Conservation (phyloP, 2,888 invertebrate species). For the Amiota minor region DNA sequence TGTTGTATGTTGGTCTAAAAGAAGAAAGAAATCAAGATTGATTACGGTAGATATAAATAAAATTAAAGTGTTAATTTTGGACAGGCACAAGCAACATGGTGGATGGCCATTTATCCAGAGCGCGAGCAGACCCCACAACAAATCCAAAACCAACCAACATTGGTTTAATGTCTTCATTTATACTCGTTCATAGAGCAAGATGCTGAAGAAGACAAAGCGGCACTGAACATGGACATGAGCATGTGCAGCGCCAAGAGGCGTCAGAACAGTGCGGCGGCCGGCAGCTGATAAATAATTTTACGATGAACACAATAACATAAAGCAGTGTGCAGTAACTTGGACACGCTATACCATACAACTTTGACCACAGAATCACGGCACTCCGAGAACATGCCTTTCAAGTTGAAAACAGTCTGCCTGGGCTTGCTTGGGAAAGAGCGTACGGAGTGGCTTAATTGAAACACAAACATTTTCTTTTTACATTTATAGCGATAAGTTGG, state of each 20-base stretch:
- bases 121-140: constrained; percentile 53
- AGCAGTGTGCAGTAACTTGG: constrained; percentile 13
- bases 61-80: constrained; percentile 62
- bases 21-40: constrained; percentile 49
- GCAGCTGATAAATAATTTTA: constrained; percentile 54
- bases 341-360: not conserved
- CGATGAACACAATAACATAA: constrained; percentile 28
- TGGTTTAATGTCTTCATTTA: constrained; percentile 65
- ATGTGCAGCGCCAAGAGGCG: constrained; percentile 1
- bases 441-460: constrained; percentile 40
- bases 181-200: constrained; percentile 54
- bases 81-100: not conserved
- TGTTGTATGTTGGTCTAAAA: not conserved
- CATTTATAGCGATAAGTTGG: constrained; percentile 17
- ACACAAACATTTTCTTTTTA: constrained; percentile 33
- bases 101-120: constrained; percentile 7
- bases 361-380: constrained; percentile 19
- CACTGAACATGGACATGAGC: constrained; percentile 11
- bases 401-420: too few species aligned
- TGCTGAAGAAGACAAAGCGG: not conserved
- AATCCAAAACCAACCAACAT: constrained; percentile 57
- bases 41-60: constrained; percentile 58
- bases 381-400: too few species aligned
- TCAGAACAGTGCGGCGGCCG: constrained; percentile 21
- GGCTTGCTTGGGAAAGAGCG: not conserved